These are phyloP conservation scores for Chymomyza costata DNA, from an alignment of 1,140 invertebrate species.

Conservation along the genomic window DNA sequence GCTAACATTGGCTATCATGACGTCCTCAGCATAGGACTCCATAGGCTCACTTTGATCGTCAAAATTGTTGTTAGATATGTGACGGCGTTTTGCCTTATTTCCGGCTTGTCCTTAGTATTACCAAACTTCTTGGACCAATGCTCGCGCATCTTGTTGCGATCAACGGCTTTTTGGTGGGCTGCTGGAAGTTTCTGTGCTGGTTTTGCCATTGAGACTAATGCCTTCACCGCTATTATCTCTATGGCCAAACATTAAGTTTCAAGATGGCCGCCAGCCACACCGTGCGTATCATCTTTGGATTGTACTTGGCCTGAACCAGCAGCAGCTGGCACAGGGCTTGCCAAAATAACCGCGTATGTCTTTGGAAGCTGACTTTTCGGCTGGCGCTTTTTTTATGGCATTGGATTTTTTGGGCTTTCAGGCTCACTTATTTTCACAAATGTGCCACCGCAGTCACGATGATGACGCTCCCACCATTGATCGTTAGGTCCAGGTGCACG, in stretches of 20 bases:
- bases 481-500: constrained; percentile 92
- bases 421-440: constrained; percentile 84
- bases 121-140: constrained; percentile 45
- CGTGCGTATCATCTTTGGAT: too few relatives aligned
- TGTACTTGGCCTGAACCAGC: not conserved
- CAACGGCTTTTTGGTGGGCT: constrained; percentile 14
- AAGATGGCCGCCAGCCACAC: constrained; percentile 6
- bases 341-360: constrained; percentile 36
- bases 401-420: not conserved
- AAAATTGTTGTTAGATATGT: too few relatives aligned
- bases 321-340: constrained; percentile 7
- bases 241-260: constrained; percentile 35
- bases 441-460: constrained; percentile 86
- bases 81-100: constrained; percentile 28
- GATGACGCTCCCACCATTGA: constrained; percentile 92
- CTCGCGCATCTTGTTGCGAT: constrained; percentile 42
- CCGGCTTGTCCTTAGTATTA: not conserved
- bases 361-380: not conserved
- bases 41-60: constrained; percentile 2
- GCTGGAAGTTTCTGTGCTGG: not conserved
- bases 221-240: constrained; percentile 32
- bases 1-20: constrained; percentile 16
- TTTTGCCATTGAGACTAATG: not conserved
- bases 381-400: not conserved
- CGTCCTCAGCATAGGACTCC: constrained; percentile 45